Evolutionary conservation across 2,797 vertebrate genomes (phyloP).

Genomic region (Pseudomugil tenellus): DNA sequence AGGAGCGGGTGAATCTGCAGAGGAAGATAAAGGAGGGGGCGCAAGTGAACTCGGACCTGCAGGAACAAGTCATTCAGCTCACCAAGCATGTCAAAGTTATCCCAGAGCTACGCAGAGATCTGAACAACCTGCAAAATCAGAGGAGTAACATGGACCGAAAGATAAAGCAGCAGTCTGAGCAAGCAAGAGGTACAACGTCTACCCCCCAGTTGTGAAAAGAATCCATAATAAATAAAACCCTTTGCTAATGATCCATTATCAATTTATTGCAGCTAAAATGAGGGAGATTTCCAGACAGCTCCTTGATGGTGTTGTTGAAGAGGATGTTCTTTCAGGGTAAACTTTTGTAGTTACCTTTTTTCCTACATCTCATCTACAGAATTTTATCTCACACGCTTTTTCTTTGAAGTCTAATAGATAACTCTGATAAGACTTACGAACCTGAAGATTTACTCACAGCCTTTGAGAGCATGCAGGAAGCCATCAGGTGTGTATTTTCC

Average conservation of each 20-base stretch:
- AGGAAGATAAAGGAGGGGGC: slow-evolving; percentile 82
- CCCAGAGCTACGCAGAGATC: slow-evolving; percentile 91
- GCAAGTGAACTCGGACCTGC: slow-evolving; percentile 78
- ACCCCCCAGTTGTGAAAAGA: not conserved
- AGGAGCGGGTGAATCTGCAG: slow-evolving; percentile 83
- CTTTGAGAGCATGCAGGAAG: slow-evolving; percentile 91
- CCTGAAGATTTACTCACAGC: slow-evolving; percentile 88
- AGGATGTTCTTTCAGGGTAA: slow-evolving; percentile 89
- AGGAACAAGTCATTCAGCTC: slow-evolving; percentile 88
- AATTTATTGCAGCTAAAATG: slow-evolving; percentile 86
- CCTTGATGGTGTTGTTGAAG: slow-evolving; percentile 86
- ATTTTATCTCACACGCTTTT: slow-evolving; percentile 26
- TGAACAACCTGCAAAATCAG: slow-evolving; percentile 89
- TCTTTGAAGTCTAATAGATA: slow-evolving; percentile 83
- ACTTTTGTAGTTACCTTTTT: not conserved
- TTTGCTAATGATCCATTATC: slow-evolving; percentile 5
- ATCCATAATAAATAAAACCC: not conserved
- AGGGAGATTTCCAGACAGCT: slow-evolving; percentile 87
- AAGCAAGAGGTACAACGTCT: slow-evolving; percentile 86
- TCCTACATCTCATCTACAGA: not conserved
- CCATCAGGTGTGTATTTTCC: slow-evolving; percentile 84
- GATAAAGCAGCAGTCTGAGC: slow-evolving; percentile 86
- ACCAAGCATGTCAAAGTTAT: slow-evolving; percentile 88
- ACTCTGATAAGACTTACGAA: slow-evolving; percentile 86
- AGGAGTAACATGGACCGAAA: slow-evolving; percentile 85